A percentile compares a stretch with the other conserved stretches of the same genome.
These are phyloP conservation scores for Sminthopsis crassicaudata DNA, from an alignment of 2,113 vertebrate genomes.

Conservation along the genomic window DNA sequence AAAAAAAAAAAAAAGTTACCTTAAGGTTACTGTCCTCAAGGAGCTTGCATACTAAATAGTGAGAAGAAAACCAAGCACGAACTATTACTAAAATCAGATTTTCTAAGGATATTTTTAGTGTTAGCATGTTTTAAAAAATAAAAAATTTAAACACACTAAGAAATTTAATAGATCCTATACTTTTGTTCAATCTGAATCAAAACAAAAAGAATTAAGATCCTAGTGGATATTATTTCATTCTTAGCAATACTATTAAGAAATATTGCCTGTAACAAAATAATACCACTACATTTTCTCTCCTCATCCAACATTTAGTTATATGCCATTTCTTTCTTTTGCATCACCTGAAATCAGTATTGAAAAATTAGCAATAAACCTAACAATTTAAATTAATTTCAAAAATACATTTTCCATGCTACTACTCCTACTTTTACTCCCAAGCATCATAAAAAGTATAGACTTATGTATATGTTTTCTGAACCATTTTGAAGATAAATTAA, in stretches of 20 bases:
- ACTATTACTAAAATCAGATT: conserved; percentile 45
- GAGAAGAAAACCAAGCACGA: neutral
- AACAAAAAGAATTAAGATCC: neutral
- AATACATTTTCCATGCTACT: neutral
- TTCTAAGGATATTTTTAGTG: conserved; percentile 20
- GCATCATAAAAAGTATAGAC: neutral
- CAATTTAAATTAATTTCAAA: neutral
- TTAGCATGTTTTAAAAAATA: neutral
- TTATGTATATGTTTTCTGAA: neutral
- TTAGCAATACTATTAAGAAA: neutral
- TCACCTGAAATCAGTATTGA: neutral
- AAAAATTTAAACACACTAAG: neutral
- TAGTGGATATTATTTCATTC: neutral
- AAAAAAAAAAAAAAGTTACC: conserved; percentile 32
- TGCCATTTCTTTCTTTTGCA: neutral
- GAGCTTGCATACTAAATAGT: neutral
- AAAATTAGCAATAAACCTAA: neutral
- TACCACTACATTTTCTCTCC: neutral
- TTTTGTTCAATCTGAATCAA: neutral
- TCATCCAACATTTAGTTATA: neutral
- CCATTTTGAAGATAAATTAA: neutral
- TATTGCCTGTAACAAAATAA: neutral
- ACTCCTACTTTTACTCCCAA: neutral
- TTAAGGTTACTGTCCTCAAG: neutral
- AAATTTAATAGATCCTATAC: neutral